These are phyloP conservation scores for Brachionus koreanus DNA, from an alignment of 1,140 invertebrate genomes.

Conservation along the genomic window DNA sequence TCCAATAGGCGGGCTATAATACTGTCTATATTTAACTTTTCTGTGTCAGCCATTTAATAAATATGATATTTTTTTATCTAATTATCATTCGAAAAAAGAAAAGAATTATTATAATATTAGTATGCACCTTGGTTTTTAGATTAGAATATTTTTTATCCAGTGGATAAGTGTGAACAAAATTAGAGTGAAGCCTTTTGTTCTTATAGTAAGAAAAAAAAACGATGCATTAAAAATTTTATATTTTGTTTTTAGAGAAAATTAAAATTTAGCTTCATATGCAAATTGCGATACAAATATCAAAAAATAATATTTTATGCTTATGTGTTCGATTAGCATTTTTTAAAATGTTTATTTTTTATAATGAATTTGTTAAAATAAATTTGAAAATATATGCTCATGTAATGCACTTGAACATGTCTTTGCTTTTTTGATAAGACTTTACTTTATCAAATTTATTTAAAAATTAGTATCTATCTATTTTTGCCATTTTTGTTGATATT, in stretches of 20 bases:
- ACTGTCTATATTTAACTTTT: slow-evolving; percentile 87
- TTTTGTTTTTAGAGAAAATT: neutral
- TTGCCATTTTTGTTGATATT: no score
- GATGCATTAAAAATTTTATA: neutral
- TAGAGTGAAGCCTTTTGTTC: neutral
- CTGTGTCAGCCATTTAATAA: slow-evolving; percentile 70
- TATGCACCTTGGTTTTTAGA: neutral
- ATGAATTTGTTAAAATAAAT: neutral
- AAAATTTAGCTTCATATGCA: neutral
- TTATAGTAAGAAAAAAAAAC: neutral
- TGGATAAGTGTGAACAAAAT: neutral
- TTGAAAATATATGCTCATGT: neutral
- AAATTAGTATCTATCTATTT: no score
- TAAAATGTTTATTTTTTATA: neutral
- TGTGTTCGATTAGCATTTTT: neutral
- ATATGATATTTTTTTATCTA: neutral
- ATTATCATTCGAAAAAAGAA: neutral
- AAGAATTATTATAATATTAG: neutral
- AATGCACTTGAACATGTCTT: neutral
- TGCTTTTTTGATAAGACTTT: neutral
- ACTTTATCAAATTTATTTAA: no score
- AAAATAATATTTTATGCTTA: slow-evolving; percentile 7
- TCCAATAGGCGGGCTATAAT: slow-evolving; percentile 88
- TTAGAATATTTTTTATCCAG: neutral
- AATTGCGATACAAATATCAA: neutral